Base-by-base conservation (phyloP, 2,797 vertebrate genomes). In the Nothura maculosa region DNA sequence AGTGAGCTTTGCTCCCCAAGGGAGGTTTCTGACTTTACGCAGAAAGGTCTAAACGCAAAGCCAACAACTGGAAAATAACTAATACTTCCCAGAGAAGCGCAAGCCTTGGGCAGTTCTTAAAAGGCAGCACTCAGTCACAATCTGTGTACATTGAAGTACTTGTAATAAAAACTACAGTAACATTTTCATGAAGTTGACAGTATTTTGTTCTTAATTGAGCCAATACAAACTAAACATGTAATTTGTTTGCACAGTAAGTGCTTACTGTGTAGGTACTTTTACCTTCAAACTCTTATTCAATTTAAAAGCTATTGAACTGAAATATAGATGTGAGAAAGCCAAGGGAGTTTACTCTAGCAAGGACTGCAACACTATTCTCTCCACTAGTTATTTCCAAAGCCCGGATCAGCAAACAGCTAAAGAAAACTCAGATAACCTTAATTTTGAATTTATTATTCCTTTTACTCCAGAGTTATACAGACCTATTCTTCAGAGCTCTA, bases 251-350 rank as follows among this genome's bases (percentile, higher is more conserved):
- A 32, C 14, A 57, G 38, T 6, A 72, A 75, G 27, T 11, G 73
- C 42, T 61, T 40, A 34, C 48, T 61, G 10, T 14, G 67, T 54
- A 30, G 52, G 16, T 30, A 54, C 52, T 54, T 54, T 54, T 54
- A 54, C 27, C 50, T 54, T 28, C 27, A 54, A 30, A 54, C 6
- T 16, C 30, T 30, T 54, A 18, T 7, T 4, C 58, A 34, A 16
- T 50, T 68, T 67, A 32, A 8, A 89, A 80, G 43, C 48, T 28
- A 61, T 50, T 54, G 36, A 75, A 47, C 19, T n/a, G n/a, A 45
- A 1, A 0, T 21, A 28, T 2, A 30, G 5, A 52, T 81, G 13
- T 0, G 0, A 8, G 18, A 17, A 1, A 4, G 36, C 16, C 48
- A 38, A 61, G 18, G 77, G 55, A 83, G 28, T 6, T 82, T 10